Conservation (phyloP, 2,113 vertebrate genomes). For the Platichthys stellatus region DNA sequence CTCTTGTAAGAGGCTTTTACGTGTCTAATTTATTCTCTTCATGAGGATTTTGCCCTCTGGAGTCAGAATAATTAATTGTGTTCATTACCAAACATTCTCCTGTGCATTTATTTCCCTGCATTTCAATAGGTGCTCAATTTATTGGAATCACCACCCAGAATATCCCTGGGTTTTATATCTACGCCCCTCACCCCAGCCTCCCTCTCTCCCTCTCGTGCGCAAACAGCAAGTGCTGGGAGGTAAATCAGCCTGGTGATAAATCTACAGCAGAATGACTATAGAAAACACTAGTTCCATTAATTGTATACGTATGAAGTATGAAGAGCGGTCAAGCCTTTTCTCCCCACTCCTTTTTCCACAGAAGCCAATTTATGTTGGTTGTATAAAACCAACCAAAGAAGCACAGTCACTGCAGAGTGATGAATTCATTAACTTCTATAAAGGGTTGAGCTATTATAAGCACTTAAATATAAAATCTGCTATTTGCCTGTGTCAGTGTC, state of each 20-base stretch:
- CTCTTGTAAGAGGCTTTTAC: slow-evolving; percentile 39
- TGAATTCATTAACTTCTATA: slow-evolving; percentile 24
- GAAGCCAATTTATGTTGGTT: slow-evolving; percentile 4
- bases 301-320: slow-evolving; percentile 25
- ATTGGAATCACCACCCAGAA: slow-evolving; percentile 57
- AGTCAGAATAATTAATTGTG: slow-evolving; percentile 75
- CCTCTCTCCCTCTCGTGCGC: slow-evolving; percentile 27
- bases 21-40: slow-evolving; percentile 60
- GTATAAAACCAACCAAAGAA: slow-evolving; percentile 1
- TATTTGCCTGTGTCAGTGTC: not conserved
- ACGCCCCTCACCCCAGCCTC: slow-evolving; percentile 14
- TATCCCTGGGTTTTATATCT: slow-evolving; percentile 39
- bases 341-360: slow-evolving; percentile 9
- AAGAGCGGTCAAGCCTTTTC: slow-evolving; percentile 8
- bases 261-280: slow-evolving; percentile 44
- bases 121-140: slow-evolving; percentile 68
- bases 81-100: slow-evolving; percentile 73
- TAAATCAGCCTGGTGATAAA: slow-evolving; percentile 57
- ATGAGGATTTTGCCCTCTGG: slow-evolving; percentile 61
- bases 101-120: slow-evolving; percentile 48
- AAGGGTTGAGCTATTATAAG: slow-evolving; percentile 10
- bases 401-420: not conserved
- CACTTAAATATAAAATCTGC: not conserved
- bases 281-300: slow-evolving; percentile 23
- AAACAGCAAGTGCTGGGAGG: slow-evolving; percentile 49